Evolutionary conservation across 2,888 invertebrate genomes (phyloP).

Genomic region (Hartigia nigra): DNA sequence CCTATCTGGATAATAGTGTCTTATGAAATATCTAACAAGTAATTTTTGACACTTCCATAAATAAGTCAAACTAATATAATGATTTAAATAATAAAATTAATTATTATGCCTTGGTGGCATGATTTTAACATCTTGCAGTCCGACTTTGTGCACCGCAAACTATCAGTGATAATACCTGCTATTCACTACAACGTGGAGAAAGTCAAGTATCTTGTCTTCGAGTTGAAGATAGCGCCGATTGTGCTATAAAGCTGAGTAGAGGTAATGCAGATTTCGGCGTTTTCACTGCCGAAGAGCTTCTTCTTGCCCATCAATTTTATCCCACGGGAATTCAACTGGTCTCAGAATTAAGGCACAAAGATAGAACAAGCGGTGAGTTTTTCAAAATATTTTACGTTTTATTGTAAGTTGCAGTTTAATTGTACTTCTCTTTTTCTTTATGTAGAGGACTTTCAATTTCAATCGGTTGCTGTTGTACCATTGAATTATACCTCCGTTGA

Average conservation of each 20-base stretch:
- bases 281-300: conserved; percentile 73
- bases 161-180: conserved; percentile 29
- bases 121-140: conserved; percentile 28
- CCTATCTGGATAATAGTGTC: not conserved
- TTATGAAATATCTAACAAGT: not conserved
- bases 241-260: conserved; percentile 69
- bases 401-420: not conserved
- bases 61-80: not conserved
- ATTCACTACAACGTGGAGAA: conserved; percentile 31
- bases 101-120: not conserved
- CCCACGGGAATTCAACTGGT: conserved; percentile 45
- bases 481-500: conserved; percentile 54
- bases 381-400: not conserved
- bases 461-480: conserved; percentile 73
- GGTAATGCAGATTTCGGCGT: conserved; percentile 71
- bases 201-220: conserved; percentile 45
- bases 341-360: conserved; percentile 48
- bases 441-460: conserved; percentile 69
- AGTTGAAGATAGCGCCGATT: conserved; percentile 69
- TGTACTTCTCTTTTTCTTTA: conserved; percentile 19
- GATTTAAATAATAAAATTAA: not conserved
- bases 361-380: conserved; percentile 59
- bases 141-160: conserved; percentile 41
- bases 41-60: not conserved
- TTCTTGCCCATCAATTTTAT: conserved; percentile 66